These are phyloP conservation scores for Dryobates pubescens DNA, from an alignment of 2,797 vertebrate species.

Conservation along the genomic window DNA sequence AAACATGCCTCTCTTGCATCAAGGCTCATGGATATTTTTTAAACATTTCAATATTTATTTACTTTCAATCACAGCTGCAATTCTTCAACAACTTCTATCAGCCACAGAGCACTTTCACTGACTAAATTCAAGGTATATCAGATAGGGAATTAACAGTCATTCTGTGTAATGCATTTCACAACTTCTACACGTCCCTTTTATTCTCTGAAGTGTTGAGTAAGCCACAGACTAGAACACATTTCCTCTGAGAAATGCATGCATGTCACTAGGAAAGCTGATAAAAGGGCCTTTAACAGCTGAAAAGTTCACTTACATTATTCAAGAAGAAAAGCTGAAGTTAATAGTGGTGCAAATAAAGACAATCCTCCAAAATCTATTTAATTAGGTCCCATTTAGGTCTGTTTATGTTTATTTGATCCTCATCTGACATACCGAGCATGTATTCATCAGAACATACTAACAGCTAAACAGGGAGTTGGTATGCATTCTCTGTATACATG, in stretches of 20 bases:
- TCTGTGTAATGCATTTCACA: background rate
- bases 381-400: background rate
- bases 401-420: background rate
- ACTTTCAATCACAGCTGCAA: background rate
- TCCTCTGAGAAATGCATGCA: background rate
- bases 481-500: background rate
- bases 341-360: background rate
- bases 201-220: background rate
- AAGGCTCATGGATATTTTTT: background rate
- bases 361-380: background rate
- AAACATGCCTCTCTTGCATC: background rate
- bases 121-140: background rate
- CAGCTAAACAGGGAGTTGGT: background rate
- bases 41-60: background rate
- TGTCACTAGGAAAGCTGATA: background rate
- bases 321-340: slow-evolving; percentile 1
- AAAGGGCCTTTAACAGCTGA: background rate
- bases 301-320: background rate
- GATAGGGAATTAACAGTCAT: background rate
- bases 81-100: background rate
- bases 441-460: background rate
- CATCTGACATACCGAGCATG: background rate
- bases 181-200: background rate
- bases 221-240: background rate
- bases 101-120: background rate